Percentiles rank a stretch among this genome's conserved stretches.
phyloP scores from a whole-genome alignment of 2,113 vertebrate species.

The Bubalus kerabau region DNA sequence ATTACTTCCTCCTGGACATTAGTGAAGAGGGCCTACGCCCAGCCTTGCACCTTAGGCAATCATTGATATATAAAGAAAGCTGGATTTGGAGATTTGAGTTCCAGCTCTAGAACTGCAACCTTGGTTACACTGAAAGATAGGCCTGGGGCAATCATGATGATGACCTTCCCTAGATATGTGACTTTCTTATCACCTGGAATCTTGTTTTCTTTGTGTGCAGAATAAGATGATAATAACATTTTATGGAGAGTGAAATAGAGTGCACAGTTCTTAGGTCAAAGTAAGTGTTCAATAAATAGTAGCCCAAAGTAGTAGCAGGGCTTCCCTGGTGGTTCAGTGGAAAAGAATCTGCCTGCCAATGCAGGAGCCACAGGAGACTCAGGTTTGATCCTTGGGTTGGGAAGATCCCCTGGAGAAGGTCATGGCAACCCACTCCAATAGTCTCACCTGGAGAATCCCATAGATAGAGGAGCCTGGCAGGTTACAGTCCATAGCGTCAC shows the following conservation, averaged over 20 bases:
- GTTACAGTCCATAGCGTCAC: neutral
- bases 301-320: neutral
- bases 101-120: neutral
- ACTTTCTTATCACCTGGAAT: neutral
- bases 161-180: neutral
- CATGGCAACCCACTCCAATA: neutral
- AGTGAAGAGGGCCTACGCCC: neutral
- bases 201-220: neutral
- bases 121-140: neutral
- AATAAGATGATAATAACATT: neutral
- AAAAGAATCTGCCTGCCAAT: neutral
- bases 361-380: neutral
- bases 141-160: neutral
- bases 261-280: neutral
- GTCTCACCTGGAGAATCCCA: neutral
- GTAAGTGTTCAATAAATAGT: neutral
- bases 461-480: neutral
- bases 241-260: neutral
- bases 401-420: neutral
- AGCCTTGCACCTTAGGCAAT: no score
- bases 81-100: fast-evolving
- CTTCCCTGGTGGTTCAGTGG: neutral
- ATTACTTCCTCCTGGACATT: neutral
- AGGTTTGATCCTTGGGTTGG: neutral
- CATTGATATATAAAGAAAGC: neutral